Conservation (phyloP, 1,140 invertebrate genomes). For the Rhyacophila brunnea region DNA sequence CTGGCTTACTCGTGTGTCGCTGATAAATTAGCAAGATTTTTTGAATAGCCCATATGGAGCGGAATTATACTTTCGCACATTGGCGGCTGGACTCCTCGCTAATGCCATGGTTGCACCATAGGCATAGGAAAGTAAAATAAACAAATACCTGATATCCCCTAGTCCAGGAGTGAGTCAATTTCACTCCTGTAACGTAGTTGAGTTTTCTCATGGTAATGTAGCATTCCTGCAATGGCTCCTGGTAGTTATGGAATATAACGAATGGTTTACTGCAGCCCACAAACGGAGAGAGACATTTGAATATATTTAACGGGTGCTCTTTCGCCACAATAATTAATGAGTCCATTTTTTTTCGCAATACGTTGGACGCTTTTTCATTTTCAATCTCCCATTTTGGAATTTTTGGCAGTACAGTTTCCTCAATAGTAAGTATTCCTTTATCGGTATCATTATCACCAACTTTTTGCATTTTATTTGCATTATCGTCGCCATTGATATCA, state of each 20-base stretch:
- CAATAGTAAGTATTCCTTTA: conserved; percentile 34
- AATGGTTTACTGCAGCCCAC: conserved; percentile 77
- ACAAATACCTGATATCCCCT: conserved; percentile 80
- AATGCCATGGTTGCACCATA: no score
- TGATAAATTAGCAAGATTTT: no score
- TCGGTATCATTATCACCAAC: conserved; percentile 32
- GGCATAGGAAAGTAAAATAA: no score
- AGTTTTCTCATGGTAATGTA: conserved; percentile 72
- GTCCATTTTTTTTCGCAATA: conserved; percentile 67
- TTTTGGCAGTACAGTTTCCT: not conserved
- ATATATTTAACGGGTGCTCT: conserved; percentile 80
- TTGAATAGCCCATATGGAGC: no score
- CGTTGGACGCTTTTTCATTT: conserved; percentile 59
- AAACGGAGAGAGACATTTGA: conserved; percentile 71
- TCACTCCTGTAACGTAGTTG: conserved; percentile 69
- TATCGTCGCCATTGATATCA: not conserved
- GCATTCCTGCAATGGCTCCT: conserved; percentile 79
- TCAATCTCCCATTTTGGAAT: conserved; percentile 62
- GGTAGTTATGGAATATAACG: conserved; percentile 76
- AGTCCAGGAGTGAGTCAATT: conserved; percentile 82
- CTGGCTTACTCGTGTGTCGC: no score
- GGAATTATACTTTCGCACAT: no score
- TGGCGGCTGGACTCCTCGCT: no score
- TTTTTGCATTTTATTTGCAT: not conserved
- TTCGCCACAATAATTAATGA: conserved; percentile 77